Evolutionary conservation across 2,797 vertebrate genomes (phyloP).

Genomic region (Labroides dimidiatus): DNA sequence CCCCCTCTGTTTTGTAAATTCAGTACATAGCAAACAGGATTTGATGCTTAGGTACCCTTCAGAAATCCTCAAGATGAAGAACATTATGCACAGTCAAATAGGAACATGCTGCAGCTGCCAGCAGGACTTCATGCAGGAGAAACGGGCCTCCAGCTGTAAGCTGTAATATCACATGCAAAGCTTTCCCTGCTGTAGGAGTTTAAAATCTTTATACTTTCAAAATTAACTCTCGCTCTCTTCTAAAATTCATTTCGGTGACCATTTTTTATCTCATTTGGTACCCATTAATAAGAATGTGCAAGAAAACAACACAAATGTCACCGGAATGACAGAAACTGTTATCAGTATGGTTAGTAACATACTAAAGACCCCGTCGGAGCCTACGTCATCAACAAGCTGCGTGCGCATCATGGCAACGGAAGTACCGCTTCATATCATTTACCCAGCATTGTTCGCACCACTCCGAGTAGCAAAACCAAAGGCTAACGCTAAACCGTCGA

Average conservation of each 20-base stretch:
- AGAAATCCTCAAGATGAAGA: constrained; percentile 33
- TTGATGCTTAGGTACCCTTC: constrained; percentile 31
- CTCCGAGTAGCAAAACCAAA: no score
- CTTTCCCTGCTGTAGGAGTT: background rate
- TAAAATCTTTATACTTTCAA: background rate
- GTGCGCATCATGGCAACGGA: no score
- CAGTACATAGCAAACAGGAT: constrained; percentile 32
- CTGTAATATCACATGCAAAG: background rate
- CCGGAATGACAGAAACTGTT: no score
- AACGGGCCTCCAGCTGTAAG: constrained; percentile 1
- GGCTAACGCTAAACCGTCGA: no score
- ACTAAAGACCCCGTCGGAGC: no score
- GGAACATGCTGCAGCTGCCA: constrained; percentile 7
- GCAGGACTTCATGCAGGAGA: background rate
- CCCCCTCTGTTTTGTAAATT: constrained; percentile 5
- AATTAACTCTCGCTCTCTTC: background rate
- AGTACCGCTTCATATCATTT: no score
- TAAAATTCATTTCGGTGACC: no score
- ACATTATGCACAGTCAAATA: constrained; percentile 33
- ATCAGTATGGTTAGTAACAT: background rate
- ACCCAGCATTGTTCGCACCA: no score
- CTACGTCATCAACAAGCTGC: no score
- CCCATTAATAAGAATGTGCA: no score
- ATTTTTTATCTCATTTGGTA: no score
- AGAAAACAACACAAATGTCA: no score